Evolutionary conservation across 2,113 vertebrate species (phyloP).

Genomic region (Murina feae): DNA sequence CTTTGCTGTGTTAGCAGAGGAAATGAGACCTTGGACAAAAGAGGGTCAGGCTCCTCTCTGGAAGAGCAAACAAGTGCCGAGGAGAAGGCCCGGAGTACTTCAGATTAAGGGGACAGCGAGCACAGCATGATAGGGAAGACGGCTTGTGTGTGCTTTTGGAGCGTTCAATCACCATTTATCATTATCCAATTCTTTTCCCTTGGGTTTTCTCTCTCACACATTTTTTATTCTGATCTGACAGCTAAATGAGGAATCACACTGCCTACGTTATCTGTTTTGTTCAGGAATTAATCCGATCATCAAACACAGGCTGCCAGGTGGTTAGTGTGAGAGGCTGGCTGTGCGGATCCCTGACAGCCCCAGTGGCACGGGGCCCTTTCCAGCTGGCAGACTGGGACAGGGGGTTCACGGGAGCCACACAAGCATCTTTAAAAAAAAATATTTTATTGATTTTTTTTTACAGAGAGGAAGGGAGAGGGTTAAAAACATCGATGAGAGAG

Average conservation of each 20-base stretch:
- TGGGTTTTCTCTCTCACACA: slow-evolving; percentile 45
- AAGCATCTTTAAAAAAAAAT: too few relatives aligned
- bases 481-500: too few relatives aligned
- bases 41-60: background rate
- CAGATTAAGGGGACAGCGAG: slow-evolving; percentile 60
- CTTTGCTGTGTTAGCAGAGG: background rate
- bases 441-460: too few relatives aligned
- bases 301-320: slow-evolving; percentile 37
- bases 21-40: background rate
- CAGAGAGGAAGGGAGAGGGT: too few relatives aligned
- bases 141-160: slow-evolving; percentile 51
- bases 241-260: slow-evolving; percentile 54
- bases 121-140: slow-evolving; percentile 16
- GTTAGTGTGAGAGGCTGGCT: background rate
- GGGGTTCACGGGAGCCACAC: background rate
- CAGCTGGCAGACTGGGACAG: background rate
- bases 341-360: accelerated
- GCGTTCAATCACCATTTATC: slow-evolving; percentile 54
- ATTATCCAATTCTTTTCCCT: slow-evolving; percentile 63
- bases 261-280: slow-evolving; percentile 58
- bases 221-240: slow-evolving; percentile 58
- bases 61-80: background rate
- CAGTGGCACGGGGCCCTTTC: accelerated
- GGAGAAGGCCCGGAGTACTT: slow-evolving; percentile 41
- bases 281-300: slow-evolving; percentile 54